Conservation (phyloP, 2,113 vertebrate genomes). For the Deroptyus accipitrinus region DNA sequence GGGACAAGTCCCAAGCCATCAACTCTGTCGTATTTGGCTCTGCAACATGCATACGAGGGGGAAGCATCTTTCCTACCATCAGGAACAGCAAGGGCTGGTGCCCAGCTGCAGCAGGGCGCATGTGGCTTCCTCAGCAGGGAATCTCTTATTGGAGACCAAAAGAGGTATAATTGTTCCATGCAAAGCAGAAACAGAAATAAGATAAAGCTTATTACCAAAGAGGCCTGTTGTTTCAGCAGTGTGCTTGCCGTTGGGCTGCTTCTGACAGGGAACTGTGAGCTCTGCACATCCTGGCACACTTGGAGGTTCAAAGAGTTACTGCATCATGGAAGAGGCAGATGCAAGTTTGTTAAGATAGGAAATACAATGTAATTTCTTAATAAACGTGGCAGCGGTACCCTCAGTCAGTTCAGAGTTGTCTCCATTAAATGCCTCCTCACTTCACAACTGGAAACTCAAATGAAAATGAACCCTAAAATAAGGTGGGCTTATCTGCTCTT, state of each 20-base stretch:
- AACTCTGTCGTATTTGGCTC: not conserved
- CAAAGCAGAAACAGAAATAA: slow-evolving; percentile 14
- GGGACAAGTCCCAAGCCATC: not conserved
- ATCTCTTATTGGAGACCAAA: not conserved
- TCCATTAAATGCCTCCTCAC: not conserved
- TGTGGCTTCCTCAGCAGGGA: not conserved
- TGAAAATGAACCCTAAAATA: not conserved
- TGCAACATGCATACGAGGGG: not conserved
- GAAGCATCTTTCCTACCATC: not conserved
- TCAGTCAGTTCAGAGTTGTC: slow-evolving; percentile 38
- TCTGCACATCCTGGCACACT: slow-evolving; percentile 39
- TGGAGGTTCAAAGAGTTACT: slow-evolving; percentile 61
- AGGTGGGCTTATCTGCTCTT: not conserved
- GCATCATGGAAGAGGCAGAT: slow-evolving; percentile 66
- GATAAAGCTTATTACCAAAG: slow-evolving; percentile 12
- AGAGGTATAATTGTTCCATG: slow-evolving; percentile 8
- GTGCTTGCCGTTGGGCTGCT: not conserved
- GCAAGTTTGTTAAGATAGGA: slow-evolving; percentile 65
- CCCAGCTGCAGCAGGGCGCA: not conserved
- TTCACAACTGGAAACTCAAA: slow-evolving; percentile 1
- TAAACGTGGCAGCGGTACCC: slow-evolving; percentile 10
- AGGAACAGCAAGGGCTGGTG: not conserved
- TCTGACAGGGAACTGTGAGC: slow-evolving; percentile 42
- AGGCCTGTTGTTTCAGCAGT: not conserved
- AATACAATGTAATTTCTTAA: slow-evolving; percentile 53